Evolutionary conservation across 2,113 vertebrate genomes (phyloP), one percentile per base, ranked within the genome.

Genomic region (Brachionichthys hirsutus): DNA sequence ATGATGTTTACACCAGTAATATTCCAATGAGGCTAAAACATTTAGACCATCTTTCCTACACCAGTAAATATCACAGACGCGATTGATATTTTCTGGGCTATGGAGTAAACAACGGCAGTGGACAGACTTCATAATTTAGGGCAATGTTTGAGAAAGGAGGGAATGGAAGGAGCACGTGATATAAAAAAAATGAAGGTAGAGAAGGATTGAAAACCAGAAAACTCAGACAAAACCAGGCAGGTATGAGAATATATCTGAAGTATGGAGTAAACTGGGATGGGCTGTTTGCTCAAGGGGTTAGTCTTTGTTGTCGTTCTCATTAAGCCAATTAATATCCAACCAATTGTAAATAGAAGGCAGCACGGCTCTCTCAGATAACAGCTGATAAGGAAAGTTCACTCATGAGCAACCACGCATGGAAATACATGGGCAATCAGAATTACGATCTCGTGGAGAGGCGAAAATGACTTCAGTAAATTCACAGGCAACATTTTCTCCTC

Each of bases 1-100:
- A 79, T 73, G 75, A 77, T 63, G 76, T 89, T 90, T 89, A 85
- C 85, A 87, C 85, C 82, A 88, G 67, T 82, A 89, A 89, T 87
- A 82, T 63, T 84, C 69, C 53, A 87, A 81, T 83, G 87, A 84
- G 88, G 84, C 77, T 80, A 80, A 80, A 79, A 82, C 80, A 76
- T 83, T 85, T 83, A 75, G 70, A 87, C 72, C 36, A 86, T 89
- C 87, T 90, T 88, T 81, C 41, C 74, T 81, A 86, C 82, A 73
- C 84, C 78, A 79, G 84, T 85, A 87, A 85, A 88, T 80, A 85
- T 81, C 82, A 84, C 54, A 59, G 76, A 85, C 73, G 71, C 46
- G 82, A 68, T 62, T 78, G 80, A 82, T 82, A 78, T 85, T 83
- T 77, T 81, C 79, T 73, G 59, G 45, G 56, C 48, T 60, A 34